phyloP scores from a whole-genome alignment of 2,113 vertebrate genomes.

The Pangasianodon hypophthalmus region DNA sequence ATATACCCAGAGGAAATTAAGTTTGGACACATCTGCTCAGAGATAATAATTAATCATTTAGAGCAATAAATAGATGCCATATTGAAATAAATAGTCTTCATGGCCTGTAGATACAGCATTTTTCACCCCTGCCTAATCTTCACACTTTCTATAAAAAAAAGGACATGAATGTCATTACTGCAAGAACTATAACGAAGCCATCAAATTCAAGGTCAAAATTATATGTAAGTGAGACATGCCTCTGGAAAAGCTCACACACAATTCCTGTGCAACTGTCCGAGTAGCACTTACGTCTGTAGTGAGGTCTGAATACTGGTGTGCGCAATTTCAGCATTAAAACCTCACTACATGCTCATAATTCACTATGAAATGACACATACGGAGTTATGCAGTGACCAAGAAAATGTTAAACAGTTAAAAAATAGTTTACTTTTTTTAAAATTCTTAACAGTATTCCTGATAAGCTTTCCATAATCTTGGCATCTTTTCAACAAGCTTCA shows the following conservation, averaged over 20 bases:
- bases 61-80: neutral
- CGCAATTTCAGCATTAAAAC: neutral
- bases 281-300: neutral
- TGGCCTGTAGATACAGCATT: neutral
- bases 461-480: neutral
- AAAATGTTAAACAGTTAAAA: neutral
- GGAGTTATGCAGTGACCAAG: neutral
- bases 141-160: neutral
- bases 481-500: neutral
- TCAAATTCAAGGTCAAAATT: neutral
- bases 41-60: neutral
- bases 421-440: neutral
- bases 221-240: neutral
- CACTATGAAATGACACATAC: neutral
- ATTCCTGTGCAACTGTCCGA: neutral
- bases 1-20: neutral
- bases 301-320: neutral
- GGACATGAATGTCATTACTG: neutral
- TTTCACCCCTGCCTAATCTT: neutral
- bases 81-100: neutral
- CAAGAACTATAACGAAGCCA: neutral
- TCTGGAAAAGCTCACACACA: neutral
- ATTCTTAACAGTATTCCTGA: neutral
- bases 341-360: neutral
- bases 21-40: neutral